Evolutionary conservation across 1,140 invertebrate species (phyloP), one percentile per base, ranked within the genome.

Genomic region (Heliconius himera): DNA sequence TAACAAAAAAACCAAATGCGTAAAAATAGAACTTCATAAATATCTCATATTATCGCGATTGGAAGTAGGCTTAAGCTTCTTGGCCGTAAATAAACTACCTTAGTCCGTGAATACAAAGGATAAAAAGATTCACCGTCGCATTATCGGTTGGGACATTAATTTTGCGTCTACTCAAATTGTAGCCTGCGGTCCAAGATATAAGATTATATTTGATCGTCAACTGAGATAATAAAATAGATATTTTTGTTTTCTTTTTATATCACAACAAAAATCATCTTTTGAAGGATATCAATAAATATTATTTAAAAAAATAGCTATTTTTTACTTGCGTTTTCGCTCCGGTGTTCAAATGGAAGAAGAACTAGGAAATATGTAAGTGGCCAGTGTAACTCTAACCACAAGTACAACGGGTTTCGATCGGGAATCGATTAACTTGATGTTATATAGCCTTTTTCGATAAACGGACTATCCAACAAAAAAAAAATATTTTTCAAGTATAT

Each of bases 131-230:
- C 82, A 78, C 78, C 81, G 76, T 80, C 81, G 85, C 84, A 85
- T 87, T 90, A 91, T 89, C 85, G 85, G 82, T 66, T 66, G 84
- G 86, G 88, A 89, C 87, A 93, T 93, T 91, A 91, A 92, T 91
- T 90, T 90, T 90, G 84, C 91, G 89, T 86, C 84, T 89, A 87
- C 88, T 88, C 87, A 87, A 89, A 90, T 89, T 83, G 83, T 79
- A 38, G 71, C 26, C 66, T 54, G 71, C 54, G 82, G 86, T 78
- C 13, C 74, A 84, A 87, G 77, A 79, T 38, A 83, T 41, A 78
- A 76, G 26, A 66, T 66, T 66, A 26, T 66, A 13, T 66, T 26
- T 1, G 16, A n/a, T 20, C 20, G 20, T 56, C n/a, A 56, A 22
- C 3, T 20, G 2, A 22, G 3, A 56, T 56, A 22, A 56, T 22